These are phyloP conservation scores for Monomorium pharaonis DNA, from an alignment of 1,140 invertebrate species.

Conservation along the genomic window DNA sequence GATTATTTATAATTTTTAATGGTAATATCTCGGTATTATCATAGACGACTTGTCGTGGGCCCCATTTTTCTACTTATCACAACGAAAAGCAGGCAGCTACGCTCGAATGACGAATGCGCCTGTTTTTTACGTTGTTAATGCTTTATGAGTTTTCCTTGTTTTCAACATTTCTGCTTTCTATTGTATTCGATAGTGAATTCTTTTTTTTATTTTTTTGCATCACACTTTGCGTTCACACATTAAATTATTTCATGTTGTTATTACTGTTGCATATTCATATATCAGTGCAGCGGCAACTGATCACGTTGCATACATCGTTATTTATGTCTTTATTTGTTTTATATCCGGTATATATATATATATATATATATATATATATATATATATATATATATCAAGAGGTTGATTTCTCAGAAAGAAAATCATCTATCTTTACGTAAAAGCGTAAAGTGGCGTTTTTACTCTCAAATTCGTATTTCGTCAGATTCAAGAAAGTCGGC, in stretches of 20 bases:
- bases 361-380: constrained; percentile 18
- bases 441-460: constrained; percentile 76
- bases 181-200: constrained; percentile 64
- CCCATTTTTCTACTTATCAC: constrained; percentile 67
- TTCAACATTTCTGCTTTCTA: constrained; percentile 65
- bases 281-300: constrained; percentile 75
- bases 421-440: constrained; percentile 73
- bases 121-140: constrained; percentile 52
- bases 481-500: constrained; percentile 68
- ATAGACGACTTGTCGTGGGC: constrained; percentile 76
- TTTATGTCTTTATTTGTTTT: constrained; percentile 57
- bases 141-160: constrained; percentile 55
- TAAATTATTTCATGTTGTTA: constrained; percentile 69
- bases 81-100: constrained; percentile 68
- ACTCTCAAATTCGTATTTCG: constrained; percentile 68
- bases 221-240: constrained; percentile 57
- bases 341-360: constrained; percentile 53
- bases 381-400: constrained; percentile 59
- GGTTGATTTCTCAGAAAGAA: constrained; percentile 73
- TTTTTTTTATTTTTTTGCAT: constrained; percentile 32
- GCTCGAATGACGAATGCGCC: constrained; percentile 37
- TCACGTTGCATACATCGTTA: constrained; percentile 60
- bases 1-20: constrained; percentile 69
- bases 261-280: constrained; percentile 65
- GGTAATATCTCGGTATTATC: constrained; percentile 64